Evolutionary conservation across 2,797 vertebrate genomes (phyloP), one percentile per base, ranked within the genome.

Genomic region (Tragopan temminckii): DNA sequence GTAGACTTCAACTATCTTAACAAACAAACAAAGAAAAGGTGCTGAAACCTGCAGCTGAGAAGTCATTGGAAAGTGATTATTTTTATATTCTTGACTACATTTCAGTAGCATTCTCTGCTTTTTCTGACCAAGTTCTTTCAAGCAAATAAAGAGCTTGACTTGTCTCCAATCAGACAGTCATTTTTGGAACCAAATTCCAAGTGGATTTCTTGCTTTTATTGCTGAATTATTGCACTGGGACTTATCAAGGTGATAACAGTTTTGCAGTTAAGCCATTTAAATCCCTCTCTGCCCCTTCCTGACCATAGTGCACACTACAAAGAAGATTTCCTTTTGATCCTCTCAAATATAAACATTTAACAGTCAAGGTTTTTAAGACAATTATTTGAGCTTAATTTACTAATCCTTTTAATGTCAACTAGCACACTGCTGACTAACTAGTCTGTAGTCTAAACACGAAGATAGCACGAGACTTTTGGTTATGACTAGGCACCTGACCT

Each of bases 291-390:
- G 91, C 92, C 95, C 93, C 92, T 96, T 96, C 77, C 77, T 5
- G 31, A 95, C 92, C 91, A 88, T 77, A 76, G 89, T 71, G 77
- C 89, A 42, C 87, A 76, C 89, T 93, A 91, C 92, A 95, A 96
- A 96, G 95, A 91, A 94, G 93, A 84, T 92, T 92, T 94, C 85
- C 61, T 95, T 96, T 95, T 97, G 95, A 96, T 97, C 94, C 85
- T 91, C 89, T 97, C 85, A 74, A 95, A 95, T 96, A 95, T 94
- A 95, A 95, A 95, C 93, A 92, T 92, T 91, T 96, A 93, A 79
- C 80, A 58, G 89, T 93, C 85, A 89, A 84, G 79, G 43, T 91
- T 95, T 97, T 93, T 53, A 95, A 95, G 91, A 80, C 88, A 94
- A 97, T 96, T 96, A 94, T 88, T 96, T 82, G 83, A 81, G 93